Base-by-base conservation (phyloP, 1,140 invertebrate species). In the Papilio machaon region DNA sequence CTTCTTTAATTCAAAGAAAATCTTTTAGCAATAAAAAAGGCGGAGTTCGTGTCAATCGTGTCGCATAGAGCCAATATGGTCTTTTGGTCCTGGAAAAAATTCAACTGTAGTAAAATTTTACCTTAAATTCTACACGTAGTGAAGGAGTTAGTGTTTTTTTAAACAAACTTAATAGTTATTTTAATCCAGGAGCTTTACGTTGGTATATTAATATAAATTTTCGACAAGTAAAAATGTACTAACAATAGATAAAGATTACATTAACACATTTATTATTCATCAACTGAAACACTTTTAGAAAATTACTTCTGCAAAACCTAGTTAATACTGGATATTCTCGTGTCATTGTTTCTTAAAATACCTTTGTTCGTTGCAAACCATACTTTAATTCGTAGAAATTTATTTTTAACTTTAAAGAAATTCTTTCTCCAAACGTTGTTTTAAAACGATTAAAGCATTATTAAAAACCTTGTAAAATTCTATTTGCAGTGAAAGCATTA, bases 1-100 rank as follows among this genome's bases (percentile, higher is more conserved):
- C 58, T 83, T 81, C 58, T 30, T 58, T 60, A 52, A 75, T 80
- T 79, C 64, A 47, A 80, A 81, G 73, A 38, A 47, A 81, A 82
- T 47, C 38, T 43, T 43, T 43, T 43, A 43, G 7, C 2, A 43
- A 4, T 43, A 43, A 43, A 43, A 43, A 6, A 38, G 38, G 38
- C 4, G 2, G 4, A 43, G 38, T 6, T 7, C 3, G 38, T 2
- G 4, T 6, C 38, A 43, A 43, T 43, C 38, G 3, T 43, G 38
- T 6, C 7, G 7, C 38, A 2, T 43, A 43, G 38, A 2, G 7
- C 2, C 23, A 30, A 30, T 30, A 30, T 30, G 23, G 23, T 30
- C 23, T 30, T 30, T 30, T 30, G 23, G 23, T 2, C 2, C 23
- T 30, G 23, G 23, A 30, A 30, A 43, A 43, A 43, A 43, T 6